Evolutionary conservation across 2,888 invertebrate genomes (phyloP).

Genomic region (Meteorus colon): DNA sequence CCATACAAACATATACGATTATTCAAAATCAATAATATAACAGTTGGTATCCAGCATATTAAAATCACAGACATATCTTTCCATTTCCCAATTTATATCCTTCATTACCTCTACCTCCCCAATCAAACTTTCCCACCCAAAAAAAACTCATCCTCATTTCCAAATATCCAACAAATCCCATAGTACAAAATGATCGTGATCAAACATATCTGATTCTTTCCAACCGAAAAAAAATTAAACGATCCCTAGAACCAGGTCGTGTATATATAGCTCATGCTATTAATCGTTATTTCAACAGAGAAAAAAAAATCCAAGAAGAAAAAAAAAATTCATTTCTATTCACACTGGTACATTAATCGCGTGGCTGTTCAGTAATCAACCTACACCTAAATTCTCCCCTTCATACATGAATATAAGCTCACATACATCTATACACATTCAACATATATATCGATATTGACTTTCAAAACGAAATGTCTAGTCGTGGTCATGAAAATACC

Average conservation of each 20-base stretch:
- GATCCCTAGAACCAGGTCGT: background rate
- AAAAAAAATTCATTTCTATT: slow-evolving; percentile 8
- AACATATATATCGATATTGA: slow-evolving; percentile 12
- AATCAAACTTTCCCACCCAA: too few relatives aligned
- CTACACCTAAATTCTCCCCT: slow-evolving; percentile 9
- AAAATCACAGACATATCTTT: too few relatives aligned
- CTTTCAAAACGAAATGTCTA: slow-evolving; percentile 9
- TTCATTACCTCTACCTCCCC: too few relatives aligned
- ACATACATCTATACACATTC: background rate
- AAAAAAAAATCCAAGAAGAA: background rate
- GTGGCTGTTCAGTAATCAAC: slow-evolving; percentile 13
- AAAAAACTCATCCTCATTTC: too few relatives aligned
- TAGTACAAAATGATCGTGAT: background rate
- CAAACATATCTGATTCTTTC: background rate
- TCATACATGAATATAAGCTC: background rate
- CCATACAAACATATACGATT: background rate
- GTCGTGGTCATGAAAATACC: background rate
- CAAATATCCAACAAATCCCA: too few relatives aligned
- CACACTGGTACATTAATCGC: slow-evolving; percentile 12
- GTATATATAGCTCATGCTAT: background rate
- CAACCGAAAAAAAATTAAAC: background rate
- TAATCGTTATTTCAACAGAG: slow-evolving; percentile 6
- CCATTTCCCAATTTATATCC: too few relatives aligned
- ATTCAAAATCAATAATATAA: background rate
- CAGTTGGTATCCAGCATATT: too few relatives aligned